A percentile compares a stretch with the other conserved stretches of the same genome.
Evolutionary conservation across 2,113 vertebrate genomes (phyloP).

Genomic region (Clarias magur): DNA sequence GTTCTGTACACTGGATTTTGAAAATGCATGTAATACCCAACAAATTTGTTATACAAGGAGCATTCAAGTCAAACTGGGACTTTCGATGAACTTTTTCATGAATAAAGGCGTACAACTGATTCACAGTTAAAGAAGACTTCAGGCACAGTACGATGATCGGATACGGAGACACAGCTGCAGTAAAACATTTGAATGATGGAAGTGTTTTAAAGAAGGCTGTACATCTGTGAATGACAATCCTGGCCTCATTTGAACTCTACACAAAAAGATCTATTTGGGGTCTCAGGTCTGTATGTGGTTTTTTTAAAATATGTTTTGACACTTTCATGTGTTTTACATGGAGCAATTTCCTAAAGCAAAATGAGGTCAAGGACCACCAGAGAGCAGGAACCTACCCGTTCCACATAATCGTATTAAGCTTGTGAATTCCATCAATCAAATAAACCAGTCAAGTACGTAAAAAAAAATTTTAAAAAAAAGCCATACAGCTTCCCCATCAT

Average conservation of each 20-base stretch:
- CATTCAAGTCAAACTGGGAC: too few relatives aligned
- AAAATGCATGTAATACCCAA: background rate
- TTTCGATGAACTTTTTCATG: too few relatives aligned
- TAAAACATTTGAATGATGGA: too few relatives aligned
- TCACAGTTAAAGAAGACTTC: too few relatives aligned
- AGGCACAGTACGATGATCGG: too few relatives aligned
- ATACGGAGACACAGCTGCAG: too few relatives aligned
- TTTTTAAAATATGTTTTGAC: background rate
- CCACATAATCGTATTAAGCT: background rate
- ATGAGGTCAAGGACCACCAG: background rate
- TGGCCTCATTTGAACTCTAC: background rate
- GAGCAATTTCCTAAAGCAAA: background rate
- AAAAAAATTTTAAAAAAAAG: too few relatives aligned
- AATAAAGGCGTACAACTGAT: too few relatives aligned
- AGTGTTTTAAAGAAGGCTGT: too few relatives aligned
- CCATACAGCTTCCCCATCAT: constrained; percentile 16
- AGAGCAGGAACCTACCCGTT: background rate
- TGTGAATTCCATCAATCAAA: background rate
- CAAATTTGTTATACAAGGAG: background rate
- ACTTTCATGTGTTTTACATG: background rate
- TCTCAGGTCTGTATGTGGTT: background rate
- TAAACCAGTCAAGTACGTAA: background rate
- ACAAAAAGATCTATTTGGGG: too few relatives aligned
- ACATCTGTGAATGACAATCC: too few relatives aligned
- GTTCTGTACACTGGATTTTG: background rate